phyloP scores from a whole-genome alignment of 1,140 invertebrate genomes.

The Drosophila guanche region DNA sequence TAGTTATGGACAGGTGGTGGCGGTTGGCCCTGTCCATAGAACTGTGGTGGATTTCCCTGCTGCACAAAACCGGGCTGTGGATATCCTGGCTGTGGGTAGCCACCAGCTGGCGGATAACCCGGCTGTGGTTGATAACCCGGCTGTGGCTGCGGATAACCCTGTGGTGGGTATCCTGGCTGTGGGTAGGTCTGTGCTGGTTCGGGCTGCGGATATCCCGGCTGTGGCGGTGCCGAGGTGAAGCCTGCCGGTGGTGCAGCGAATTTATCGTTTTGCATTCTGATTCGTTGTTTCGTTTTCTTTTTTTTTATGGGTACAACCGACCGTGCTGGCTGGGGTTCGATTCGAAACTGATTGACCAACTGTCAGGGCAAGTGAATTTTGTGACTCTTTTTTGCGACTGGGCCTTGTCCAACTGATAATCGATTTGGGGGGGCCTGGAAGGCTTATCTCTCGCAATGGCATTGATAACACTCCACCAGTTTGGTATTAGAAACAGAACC shows the following conservation, averaged over 20 bases:
- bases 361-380: conserved; percentile 15
- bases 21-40: conserved; percentile 20
- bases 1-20: conserved; percentile 33
- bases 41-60: conserved; percentile 28
- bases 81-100: conserved; percentile 12
- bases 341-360: conserved; percentile 22
- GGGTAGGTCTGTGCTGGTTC: conserved; percentile 10
- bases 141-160: conserved; percentile 15
- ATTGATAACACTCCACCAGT: conserved; percentile 6
- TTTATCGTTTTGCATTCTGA: conserved; percentile 31
- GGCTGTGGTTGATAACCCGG: conserved; percentile 9
- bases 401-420: conserved; percentile 11
- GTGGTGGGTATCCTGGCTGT: conserved; percentile 5
- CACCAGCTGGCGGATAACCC: background rate
- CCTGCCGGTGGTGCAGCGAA: conserved; percentile 12
- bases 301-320: conserved; percentile 1
- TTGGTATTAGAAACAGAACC: background rate
- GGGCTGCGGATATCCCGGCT: conserved; percentile 18
- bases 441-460: conserved; percentile 10
- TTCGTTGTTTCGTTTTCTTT: no score
- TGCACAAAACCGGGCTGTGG: conserved; percentile 17
- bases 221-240: conserved; percentile 7
- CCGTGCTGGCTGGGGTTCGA: conserved; percentile 6
- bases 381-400: conserved; percentile 1
- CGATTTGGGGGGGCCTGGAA: background rate